Base-by-base conservation (phyloP, 2,113 vertebrate species). In the Psettodes erumei region DNA sequence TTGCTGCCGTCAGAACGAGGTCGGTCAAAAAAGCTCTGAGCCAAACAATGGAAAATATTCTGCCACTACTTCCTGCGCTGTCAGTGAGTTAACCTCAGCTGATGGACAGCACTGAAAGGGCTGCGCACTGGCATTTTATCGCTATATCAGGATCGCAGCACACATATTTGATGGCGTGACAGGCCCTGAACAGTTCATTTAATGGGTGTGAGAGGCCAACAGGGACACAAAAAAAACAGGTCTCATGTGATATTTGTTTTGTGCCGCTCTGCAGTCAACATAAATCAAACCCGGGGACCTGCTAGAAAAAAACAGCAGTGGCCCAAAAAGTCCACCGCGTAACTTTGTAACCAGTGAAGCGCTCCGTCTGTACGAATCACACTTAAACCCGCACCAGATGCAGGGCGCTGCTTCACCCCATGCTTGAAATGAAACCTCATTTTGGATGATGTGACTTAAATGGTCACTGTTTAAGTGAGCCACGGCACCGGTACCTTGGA, bases 11-110 rank as follows among this genome's bases (percentile, higher is more conserved):
- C n/a, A 67, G 43, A 75, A 42, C 2, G 15, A 78, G 84, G 82
- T 77, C 76, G 55, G 58, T 40, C 72, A 79, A 62, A 78, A 77
- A 72, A 58, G 8, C 60, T 55, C 32, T 13, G 33, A 23, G 37
- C 69, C 64, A 66, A 84, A 77, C 78, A 82, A 73, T 68, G 72
- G 78, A 79, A 86, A 82, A 63, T 82, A 77, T 77, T 77, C 64
- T 27, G 71, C 48, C 28, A 21, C 35, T 66, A 69, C 78, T 65
- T 86, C 83, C 81, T 50, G 38, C 73, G 59, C 60, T 82, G 56
- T 77, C 35, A 65, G 16, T 74, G 43, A 62, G 43, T 58, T 64
- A 43, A 56, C 70, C 68, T 67, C 76, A 56, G 79, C 42, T 53
- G 35, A 59, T 63, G 47, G 42, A 16, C 54, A 61, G 51, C 66